Percentiles rank a stretch among this genome's conserved stretches.
phyloP scores from a whole-genome alignment of 2,113 vertebrate species.

The Donacobius atricapilla region DNA sequence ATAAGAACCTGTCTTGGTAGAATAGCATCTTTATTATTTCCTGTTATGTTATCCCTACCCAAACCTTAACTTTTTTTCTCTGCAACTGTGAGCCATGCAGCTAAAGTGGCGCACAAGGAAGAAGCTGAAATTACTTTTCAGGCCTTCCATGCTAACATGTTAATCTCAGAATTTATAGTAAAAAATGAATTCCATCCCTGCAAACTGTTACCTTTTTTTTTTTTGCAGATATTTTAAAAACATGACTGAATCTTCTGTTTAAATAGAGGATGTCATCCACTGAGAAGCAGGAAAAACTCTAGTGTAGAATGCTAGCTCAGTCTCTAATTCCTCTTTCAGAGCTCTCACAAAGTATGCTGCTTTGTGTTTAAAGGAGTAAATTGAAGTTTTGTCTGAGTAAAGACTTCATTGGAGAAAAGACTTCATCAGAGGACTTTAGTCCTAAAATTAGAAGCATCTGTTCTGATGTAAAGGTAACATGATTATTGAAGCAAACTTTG shows the following conservation, averaged over 20 bases:
- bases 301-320: not conserved
- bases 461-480: not conserved
- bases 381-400: not conserved
- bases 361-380: not conserved
- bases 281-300: not conserved
- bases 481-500: slow-evolving; percentile 21
- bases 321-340: not conserved
- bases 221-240: not conserved
- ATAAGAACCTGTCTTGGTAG: not conserved
- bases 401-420: not conserved
- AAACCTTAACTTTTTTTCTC: not conserved
- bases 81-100: not conserved
- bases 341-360: not conserved
- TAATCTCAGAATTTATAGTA: not conserved
- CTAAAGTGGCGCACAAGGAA: not conserved
- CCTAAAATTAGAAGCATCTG: not conserved
- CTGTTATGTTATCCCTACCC: not conserved
- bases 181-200: not conserved
- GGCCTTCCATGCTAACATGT: not conserved
- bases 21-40: not conserved
- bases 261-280: not conserved
- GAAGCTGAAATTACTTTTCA: not conserved
- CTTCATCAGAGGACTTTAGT: not conserved
- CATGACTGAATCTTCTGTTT: not conserved
- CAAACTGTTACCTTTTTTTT: not conserved